Base-by-base conservation (phyloP, 2,888 invertebrate species). In the Abrostola triplasia region DNA sequence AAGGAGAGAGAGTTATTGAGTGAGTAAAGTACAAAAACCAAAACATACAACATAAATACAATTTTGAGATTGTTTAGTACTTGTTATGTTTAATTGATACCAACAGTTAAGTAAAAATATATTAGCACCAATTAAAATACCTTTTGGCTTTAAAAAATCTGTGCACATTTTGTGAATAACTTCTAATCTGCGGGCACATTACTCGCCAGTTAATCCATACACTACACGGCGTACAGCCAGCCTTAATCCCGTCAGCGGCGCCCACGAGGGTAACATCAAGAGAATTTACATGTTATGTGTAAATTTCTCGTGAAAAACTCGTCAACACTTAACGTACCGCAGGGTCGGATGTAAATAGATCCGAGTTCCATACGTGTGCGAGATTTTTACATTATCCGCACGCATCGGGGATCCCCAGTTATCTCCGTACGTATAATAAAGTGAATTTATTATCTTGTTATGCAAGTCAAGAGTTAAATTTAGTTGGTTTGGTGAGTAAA, bases 251-350 rank as follows among this genome's bases (percentile, higher is more conserved):
- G 36, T 12, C 69, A 52, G 8, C 9, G 55, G 44, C 40, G 11
- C 68, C 47, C 71, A 49, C 64, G 38, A 49, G 73, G 59, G 61
- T 40, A 70, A 36, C 63, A 67, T 74, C 67, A 74, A 74, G 61
- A 52, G 67, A 74, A 76, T 76, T 67, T 74, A 71, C 74, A 77
- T 71, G 63, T 77, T 71, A 71, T 62, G 68, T 65, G 74, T 71
- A 74, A 71, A 76, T 76, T 76, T 74, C 66, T 64, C 75, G 68
- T 58, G 65, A 71, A 74, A 77, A 76, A 63, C 77, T 76, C 76
- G 71, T 76, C 76, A 76, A 74, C 77, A 68, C 68, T 74, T 76
- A 71, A 62, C 73, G 64, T 59, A 49, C 67, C 64, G 49, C 55
- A 54, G 69, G 60, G 66, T 37, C 54, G 56, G 55, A 7, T 65